phyloP scores from a whole-genome alignment of 2,113 vertebrate species.

The Hystrix cristata region DNA sequence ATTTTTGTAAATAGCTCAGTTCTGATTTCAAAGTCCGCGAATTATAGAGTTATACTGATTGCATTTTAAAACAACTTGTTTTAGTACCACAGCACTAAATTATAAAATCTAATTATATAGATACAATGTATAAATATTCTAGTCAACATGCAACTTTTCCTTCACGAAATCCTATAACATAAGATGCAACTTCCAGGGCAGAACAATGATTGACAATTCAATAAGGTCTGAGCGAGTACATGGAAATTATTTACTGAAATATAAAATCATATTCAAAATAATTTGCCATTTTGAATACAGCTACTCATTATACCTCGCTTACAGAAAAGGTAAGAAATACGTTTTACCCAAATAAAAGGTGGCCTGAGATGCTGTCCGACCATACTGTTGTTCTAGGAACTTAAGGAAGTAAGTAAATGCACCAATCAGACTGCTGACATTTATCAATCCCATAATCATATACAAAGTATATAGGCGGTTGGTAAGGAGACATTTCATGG shows the following conservation, averaged over 20 bases:
- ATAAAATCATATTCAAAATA: background rate
- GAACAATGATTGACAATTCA: background rate
- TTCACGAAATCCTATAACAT: background rate
- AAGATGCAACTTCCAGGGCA: background rate
- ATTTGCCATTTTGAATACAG: background rate
- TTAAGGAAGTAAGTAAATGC: constrained; percentile 93
- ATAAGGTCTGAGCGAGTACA: background rate
- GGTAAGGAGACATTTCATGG: constrained; percentile 91
- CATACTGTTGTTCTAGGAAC: constrained; percentile 96
- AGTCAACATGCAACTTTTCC: background rate
- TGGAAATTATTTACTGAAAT: constrained; percentile 12
- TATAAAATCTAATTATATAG: background rate
- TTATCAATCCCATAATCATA: constrained; percentile 87
- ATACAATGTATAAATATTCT: background rate
- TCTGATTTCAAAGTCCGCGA: background rate
- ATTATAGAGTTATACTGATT: background rate
- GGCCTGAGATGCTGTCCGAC: constrained; percentile 90
- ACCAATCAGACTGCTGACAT: constrained; percentile 91
- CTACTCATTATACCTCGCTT: fast-evolving
- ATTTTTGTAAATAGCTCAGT: background rate
- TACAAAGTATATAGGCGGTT: constrained; percentile 90
- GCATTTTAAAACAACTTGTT: background rate
- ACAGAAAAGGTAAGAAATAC: background rate
- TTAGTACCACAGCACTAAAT: background rate
- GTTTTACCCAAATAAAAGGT: constrained; percentile 94